Conservation (phyloP, 1,140 invertebrate genomes). For the Metaphire vulgaris region DNA sequence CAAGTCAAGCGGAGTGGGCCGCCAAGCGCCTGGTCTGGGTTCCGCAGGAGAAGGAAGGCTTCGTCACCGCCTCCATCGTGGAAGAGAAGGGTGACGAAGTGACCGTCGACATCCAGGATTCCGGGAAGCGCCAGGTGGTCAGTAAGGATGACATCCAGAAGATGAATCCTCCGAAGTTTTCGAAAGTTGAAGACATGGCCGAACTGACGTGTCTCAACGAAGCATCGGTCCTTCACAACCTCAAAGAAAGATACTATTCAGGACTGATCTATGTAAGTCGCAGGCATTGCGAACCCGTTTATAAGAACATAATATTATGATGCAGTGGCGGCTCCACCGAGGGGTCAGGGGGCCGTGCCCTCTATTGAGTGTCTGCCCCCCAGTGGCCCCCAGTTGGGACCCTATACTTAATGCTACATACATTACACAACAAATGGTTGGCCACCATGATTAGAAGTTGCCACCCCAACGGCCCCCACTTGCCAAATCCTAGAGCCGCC, state of each 20-base stretch:
- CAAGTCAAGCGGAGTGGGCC: conserved; percentile 93
- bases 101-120: conserved; percentile 82
- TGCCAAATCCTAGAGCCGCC: too few species aligned
- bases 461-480: too few species aligned
- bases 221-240: conserved; percentile 91
- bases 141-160: too few species aligned
- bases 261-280: conserved; percentile 95
- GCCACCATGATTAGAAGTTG: too few species aligned
- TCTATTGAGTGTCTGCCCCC: too few species aligned
- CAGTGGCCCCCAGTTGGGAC: too few species aligned
- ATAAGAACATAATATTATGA: too few species aligned
- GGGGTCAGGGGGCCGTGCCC: too few species aligned
- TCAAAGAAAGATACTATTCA: conserved; percentile 95
- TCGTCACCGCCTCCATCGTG: conserved; percentile 88
- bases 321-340: too few species aligned
- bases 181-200: conserved; percentile 23
- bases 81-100: conserved; percentile 84
- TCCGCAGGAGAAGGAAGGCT: conserved; percentile 85
- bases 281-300: conserved; percentile 12
- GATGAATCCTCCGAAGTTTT: conserved; percentile 68
- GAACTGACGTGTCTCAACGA: conserved; percentile 88
- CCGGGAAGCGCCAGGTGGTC: conserved; percentile 70
- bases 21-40: conserved; percentile 93
- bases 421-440: too few species aligned
- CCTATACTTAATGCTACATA: too few species aligned